phyloP scores from a whole-genome alignment of 2,888 invertebrate genomes.

The Nemurella pictetii region DNA sequence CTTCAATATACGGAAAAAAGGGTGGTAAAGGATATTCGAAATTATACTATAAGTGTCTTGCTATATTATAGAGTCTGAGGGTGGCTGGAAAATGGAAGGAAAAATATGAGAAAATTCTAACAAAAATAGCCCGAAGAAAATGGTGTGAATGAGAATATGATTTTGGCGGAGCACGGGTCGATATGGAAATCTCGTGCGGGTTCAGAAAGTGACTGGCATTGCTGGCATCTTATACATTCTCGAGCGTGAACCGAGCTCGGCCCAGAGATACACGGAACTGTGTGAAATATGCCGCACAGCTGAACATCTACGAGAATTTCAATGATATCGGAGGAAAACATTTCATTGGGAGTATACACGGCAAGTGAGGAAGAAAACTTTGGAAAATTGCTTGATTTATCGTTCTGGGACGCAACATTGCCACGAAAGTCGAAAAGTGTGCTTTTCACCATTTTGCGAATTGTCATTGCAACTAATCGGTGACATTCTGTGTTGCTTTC shows the following conservation, averaged over 20 bases:
- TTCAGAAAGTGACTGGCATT: neutral
- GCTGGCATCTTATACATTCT: neutral
- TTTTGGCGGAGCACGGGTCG: neutral
- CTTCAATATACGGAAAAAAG: conserved; percentile 4
- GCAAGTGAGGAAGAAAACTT: neutral
- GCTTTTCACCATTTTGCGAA: neutral
- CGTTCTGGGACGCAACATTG: neutral
- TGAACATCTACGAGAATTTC: neutral
- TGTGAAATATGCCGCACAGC: neutral
- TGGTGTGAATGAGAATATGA: conserved; percentile 11
- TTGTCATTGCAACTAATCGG: too few species aligned
- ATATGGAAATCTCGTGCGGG: neutral
- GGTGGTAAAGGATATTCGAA: neutral
- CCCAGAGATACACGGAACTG: neutral
- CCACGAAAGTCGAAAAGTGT: too few species aligned
- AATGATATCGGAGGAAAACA: neutral
- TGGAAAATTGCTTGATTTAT: neutral
- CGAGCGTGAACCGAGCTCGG: neutral
- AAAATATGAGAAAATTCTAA: conserved; percentile 7
- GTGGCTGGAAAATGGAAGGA: neutral
- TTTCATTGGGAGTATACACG: neutral
- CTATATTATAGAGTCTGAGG: neutral
- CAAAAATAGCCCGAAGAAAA: neutral
- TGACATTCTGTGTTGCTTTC: too few species aligned
- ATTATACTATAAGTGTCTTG: neutral